Percentiles rank a stretch among this genome's conserved stretches.
Conservation (phyloP, 2,888 invertebrate genomes). For the Clunio marinus region DNA sequence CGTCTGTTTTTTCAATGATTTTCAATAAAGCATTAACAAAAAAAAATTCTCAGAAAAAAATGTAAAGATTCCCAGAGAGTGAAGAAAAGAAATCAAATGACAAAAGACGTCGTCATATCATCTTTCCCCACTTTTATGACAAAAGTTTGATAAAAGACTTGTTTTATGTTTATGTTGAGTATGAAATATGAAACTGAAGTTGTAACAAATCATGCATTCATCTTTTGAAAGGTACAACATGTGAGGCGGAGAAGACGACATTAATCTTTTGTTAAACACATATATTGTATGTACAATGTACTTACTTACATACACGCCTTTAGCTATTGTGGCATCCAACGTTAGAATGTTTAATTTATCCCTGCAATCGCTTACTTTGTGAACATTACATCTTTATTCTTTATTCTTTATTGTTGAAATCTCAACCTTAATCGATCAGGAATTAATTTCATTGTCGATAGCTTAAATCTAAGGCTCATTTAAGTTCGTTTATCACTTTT, state of each 20-base stretch:
- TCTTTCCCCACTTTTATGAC: background rate
- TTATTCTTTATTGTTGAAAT: too few species aligned
- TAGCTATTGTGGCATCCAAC: too few species aligned
- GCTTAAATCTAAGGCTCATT: background rate
- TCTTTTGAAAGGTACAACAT: background rate
- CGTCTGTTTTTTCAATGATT: too few species aligned
- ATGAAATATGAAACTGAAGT: conserved; percentile 34
- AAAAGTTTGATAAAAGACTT: conserved; percentile 28
- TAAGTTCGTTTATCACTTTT: background rate
- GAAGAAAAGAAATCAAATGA: too few species aligned
- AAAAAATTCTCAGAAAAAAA: too few species aligned
- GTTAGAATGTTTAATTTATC: too few species aligned
- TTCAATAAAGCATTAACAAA: too few species aligned
- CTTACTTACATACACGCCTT: background rate
- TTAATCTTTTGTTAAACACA: conserved; percentile 37
- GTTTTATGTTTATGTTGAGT: background rate
- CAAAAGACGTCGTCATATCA: conserved; percentile 1
- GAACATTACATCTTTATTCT: background rate
- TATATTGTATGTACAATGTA: background rate
- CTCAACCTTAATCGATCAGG: too few species aligned
- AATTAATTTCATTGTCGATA: background rate
- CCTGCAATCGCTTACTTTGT: too few species aligned
- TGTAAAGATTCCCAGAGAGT: too few species aligned
- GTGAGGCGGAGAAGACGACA: conserved; percentile 1
- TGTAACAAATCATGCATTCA: conserved; percentile 31